Conservation (phyloP, 1,140 invertebrate species). For the Drosophila kohkoa region DNA sequence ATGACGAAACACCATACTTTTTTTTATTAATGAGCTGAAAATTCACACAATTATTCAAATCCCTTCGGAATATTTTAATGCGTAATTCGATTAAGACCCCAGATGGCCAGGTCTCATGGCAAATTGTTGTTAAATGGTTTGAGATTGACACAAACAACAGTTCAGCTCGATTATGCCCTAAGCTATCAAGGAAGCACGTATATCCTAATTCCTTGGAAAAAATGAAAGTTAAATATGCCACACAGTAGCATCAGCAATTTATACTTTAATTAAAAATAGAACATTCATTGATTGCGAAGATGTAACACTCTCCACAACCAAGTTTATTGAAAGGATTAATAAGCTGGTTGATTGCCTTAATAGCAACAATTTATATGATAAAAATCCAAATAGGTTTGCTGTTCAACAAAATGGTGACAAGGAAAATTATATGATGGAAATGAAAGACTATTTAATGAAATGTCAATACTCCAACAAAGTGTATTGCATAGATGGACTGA, state of each 20-base stretch:
- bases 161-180: constrained; percentile 26
- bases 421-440: constrained; percentile 11
- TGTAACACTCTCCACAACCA: neutral
- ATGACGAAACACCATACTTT: constrained; percentile 10
- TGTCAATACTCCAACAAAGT: no score
- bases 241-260: constrained; percentile 20
- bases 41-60: constrained; percentile 28
- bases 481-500: no score
- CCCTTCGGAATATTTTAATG: constrained; percentile 20
- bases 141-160: constrained; percentile 13
- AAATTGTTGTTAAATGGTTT: constrained; percentile 12
- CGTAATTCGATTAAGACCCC: constrained; percentile 18
- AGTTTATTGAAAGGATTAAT: constrained; percentile 11
- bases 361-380: constrained; percentile 20
- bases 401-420: neutral
- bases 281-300: constrained; percentile 1
- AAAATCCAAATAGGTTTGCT: constrained; percentile 4
- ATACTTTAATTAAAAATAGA: constrained; percentile 16
- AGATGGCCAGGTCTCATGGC: constrained; percentile 22
- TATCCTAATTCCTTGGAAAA: constrained; percentile 25
- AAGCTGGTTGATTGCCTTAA: constrained; percentile 29
- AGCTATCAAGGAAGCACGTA: constrained; percentile 16
- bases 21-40: constrained; percentile 8
- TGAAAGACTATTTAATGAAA: constrained; percentile 27
- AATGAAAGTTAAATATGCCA: constrained; percentile 33